phyloP scores from a whole-genome alignment of 2,797 vertebrate species.

The Gobio occitaniae region DNA sequence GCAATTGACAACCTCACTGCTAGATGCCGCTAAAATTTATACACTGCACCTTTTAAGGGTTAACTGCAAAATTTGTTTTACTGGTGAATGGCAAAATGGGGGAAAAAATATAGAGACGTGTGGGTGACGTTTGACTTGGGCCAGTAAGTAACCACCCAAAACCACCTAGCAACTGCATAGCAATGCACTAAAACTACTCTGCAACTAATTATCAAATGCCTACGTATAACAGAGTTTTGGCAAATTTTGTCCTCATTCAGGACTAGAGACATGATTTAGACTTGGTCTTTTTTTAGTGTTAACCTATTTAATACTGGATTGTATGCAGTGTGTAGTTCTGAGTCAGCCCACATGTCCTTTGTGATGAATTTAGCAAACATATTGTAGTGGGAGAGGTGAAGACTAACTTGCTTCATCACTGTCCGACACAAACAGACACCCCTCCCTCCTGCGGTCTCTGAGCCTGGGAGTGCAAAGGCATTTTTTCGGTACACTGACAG shows the following conservation, averaged over 20 bases:
- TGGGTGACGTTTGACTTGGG: neutral
- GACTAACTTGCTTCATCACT: conserved; percentile 27
- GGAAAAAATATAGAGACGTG: neutral
- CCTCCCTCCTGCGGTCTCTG: neutral
- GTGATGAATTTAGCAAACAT: conserved; percentile 30
- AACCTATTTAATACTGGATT: neutral
- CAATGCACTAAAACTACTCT: neutral
- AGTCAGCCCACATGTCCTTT: neutral
- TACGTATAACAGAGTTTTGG: neutral
- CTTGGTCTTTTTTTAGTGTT: neutral
- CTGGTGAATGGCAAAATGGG: no score
- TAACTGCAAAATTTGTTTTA: no score
- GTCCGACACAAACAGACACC: conserved; percentile 20
- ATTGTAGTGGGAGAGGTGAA: conserved; percentile 33
- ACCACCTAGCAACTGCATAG: neutral
- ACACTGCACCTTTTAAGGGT: no score
- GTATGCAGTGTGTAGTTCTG: neutral
- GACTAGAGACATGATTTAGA: neutral
- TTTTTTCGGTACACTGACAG: conserved; percentile 37
- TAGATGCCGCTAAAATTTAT: no score
- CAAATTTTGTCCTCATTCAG: neutral
- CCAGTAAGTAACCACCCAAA: neutral
- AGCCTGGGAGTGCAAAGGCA: conserved; percentile 30
- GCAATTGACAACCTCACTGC: no score
- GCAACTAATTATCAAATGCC: neutral